A percentile compares a stretch with the other conserved stretches of the same genome.
Conservation (phyloP, 2,888 invertebrate species). For the Tenthredo amoena region DNA sequence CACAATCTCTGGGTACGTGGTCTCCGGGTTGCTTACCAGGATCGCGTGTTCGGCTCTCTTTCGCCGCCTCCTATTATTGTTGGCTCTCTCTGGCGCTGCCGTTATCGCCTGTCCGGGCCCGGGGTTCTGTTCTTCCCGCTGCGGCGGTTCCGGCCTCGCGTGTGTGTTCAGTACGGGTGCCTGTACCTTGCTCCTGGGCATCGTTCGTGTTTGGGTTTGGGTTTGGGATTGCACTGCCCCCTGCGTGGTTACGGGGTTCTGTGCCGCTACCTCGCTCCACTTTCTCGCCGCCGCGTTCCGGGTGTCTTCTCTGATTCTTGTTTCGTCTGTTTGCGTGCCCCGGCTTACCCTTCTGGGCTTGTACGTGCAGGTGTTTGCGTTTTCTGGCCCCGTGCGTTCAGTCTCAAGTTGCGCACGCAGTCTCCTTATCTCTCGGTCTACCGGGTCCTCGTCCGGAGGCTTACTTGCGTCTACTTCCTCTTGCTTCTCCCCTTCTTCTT, state of each 20-base stretch:
- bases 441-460: too few species aligned
- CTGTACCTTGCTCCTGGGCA: not conserved
- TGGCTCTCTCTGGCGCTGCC: too few species aligned
- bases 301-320: not conserved
- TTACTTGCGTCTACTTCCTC: too few species aligned
- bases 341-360: not conserved
- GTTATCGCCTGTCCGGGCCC: too few species aligned
- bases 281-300: not conserved
- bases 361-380: not conserved
- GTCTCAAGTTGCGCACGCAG: not conserved
- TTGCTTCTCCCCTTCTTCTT: not conserved
- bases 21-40: not conserved
- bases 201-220: too few species aligned
- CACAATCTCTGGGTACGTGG: too few species aligned
- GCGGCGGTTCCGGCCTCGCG: too few species aligned
- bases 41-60: not conserved
- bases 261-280: not conserved
- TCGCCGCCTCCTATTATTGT: too few species aligned
- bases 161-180: not conserved
- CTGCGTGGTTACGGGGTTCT: too few species aligned
- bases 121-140: too few species aligned
- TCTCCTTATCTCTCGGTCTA: too few species aligned
- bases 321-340: not conserved
- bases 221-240: too few species aligned
- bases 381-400: not conserved